phyloP scores from a whole-genome alignment of 2,113 vertebrate species.

The Stegastes partitus region DNA sequence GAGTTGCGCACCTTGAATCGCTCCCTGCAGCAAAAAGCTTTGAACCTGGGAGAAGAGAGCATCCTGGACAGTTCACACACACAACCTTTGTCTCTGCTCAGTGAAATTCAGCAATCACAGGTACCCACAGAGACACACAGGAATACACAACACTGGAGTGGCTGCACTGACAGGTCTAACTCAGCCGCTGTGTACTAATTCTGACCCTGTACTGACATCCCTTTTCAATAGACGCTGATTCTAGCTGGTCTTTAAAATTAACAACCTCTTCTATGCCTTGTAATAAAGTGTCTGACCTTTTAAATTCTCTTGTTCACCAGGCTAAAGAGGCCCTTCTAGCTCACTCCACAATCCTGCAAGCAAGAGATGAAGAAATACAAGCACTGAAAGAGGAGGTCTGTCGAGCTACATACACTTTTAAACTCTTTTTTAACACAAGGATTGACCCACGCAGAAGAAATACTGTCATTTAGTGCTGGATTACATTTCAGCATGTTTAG shows the following conservation, averaged over 20 bases:
- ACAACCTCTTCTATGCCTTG: neutral
- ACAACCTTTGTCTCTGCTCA: slow-evolving; percentile 83
- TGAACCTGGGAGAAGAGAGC: slow-evolving; percentile 81
- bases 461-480: no score
- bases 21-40: slow-evolving; percentile 80
- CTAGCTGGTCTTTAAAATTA: neutral
- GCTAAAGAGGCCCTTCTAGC: slow-evolving; percentile 82
- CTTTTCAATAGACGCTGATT: neutral
- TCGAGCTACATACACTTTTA: slow-evolving; percentile 1
- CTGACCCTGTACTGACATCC: neutral
- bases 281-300: neutral
- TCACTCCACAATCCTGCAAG: slow-evolving; percentile 80
- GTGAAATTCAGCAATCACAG: slow-evolving; percentile 87
- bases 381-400: slow-evolving; percentile 80
- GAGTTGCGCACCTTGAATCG: slow-evolving; percentile 84
- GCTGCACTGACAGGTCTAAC: neutral
- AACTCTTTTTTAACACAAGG: neutral
- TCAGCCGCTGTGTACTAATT: slow-evolving; percentile 16
- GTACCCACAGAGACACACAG: slow-evolving; percentile 69
- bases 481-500: no score
- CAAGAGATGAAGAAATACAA: slow-evolving; percentile 80
- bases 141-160: neutral
- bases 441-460: neutral
- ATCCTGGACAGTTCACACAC: slow-evolving; percentile 71
- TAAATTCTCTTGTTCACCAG: slow-evolving; percentile 44